These are phyloP conservation scores for Columba janthina DNA, from an alignment of 2,113 vertebrate species.

Conservation along the genomic window DNA sequence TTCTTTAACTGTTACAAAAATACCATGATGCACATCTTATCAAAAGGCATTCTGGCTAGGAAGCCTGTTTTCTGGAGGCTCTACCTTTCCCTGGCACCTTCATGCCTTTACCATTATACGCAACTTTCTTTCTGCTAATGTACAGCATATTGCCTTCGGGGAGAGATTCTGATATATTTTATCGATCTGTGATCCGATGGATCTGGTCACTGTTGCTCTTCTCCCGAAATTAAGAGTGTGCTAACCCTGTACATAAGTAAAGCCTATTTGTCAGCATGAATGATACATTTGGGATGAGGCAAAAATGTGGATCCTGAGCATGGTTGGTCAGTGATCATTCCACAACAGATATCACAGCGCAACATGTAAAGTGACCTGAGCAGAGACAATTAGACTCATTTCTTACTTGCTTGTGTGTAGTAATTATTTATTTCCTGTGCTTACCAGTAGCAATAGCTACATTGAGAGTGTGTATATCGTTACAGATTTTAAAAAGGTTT, in stretches of 20 bases:
- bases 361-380: neutral
- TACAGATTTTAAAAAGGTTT: neutral
- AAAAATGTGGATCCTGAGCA: neutral
- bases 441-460: neutral
- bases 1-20: neutral
- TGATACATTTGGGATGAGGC: accelerated
- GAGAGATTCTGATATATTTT: neutral
- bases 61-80: neutral
- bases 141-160: neutral
- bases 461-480: neutral
- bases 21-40: neutral
- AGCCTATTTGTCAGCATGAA: neutral
- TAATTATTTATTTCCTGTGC: neutral
- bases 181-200: neutral
- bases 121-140: neutral
- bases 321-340: neutral
- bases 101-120: neutral
- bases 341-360: neutral
- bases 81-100: neutral
- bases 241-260: neutral
- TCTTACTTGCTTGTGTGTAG: neutral
- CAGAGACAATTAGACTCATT: neutral
- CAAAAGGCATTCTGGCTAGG: accelerated
- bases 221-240: neutral
- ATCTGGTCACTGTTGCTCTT: neutral